Base-by-base conservation (phyloP, 2,888 invertebrate genomes). In the Andrena dorsata region DNA sequence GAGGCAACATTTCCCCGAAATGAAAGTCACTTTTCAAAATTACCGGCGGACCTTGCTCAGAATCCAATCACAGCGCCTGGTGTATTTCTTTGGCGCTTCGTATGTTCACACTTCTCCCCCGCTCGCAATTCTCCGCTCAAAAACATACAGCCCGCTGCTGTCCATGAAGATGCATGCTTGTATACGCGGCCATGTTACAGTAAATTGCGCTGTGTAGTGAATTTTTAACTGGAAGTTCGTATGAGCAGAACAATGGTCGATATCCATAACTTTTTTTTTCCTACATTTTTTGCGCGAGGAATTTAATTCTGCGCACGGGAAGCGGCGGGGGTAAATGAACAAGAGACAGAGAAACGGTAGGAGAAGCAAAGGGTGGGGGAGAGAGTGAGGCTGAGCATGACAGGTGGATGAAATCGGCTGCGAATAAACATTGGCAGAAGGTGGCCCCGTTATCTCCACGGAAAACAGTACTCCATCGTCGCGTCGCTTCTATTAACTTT, bases 11-110 rank as follows among this genome's bases (percentile, higher is more conserved):
- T 35, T 73, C 23, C 35, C 51, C 20, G 28, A 4, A 2, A 28
- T 28, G 65, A 73, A 41, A 56, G 32, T 65, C 56, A 41, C 65
- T 73, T 73, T 51, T 73, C 73, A 65, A 65, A 73, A 73, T 73
- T 41, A 35, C 56, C 35, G 6, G 23, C 35, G 20, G 64, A 28
- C 16, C 28, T 56, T 65, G 41, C 65, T 28, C 65, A 41, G 56
- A 73, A 65, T 65, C 65, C 73, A 73, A 73, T 73, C 73, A 41
- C 53, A 7, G 28, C 35, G 23, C 10, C 53, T 30, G 41, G 28
- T 56, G 64, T 73, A 56, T 65, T 56, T 64, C 64, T 53, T 70
- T 47, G 26, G 23, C 58, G 70, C 20, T 60, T 70, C 23, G 13
- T 60, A 60, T 60, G 70, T 20, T 63, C 35, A n/a, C 53, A n/a